Evolutionary conservation across 2,888 invertebrate species (phyloP).

Genomic region (Melikaiella ostensackeni): DNA sequence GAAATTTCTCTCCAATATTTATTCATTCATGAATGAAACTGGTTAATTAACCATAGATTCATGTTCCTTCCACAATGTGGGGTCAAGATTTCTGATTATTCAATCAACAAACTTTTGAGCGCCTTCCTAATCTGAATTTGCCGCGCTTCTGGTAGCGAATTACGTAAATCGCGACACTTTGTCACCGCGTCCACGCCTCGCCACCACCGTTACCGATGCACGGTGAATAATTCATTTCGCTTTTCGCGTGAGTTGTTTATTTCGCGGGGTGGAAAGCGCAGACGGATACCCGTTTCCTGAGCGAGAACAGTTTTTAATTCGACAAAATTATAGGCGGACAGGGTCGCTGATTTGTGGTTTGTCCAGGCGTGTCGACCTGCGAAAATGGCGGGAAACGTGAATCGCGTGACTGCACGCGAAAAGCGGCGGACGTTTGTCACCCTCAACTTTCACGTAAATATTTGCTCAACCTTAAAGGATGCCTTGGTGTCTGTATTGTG

Average conservation of each 20-base stretch:
- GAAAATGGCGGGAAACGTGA: slow-evolving; percentile 13
- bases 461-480: slow-evolving; percentile 1
- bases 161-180: slow-evolving; percentile 52
- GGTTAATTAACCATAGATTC: neutral
- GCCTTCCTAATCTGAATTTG: neutral
- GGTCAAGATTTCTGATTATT: neutral
- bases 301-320: slow-evolving; percentile 33
- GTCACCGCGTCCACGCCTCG: slow-evolving; percentile 54
- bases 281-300: slow-evolving; percentile 26
- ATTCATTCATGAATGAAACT: neutral
- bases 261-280: slow-evolving; percentile 47
- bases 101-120: neutral
- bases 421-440: slow-evolving; percentile 5
- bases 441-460: slow-evolving; percentile 9
- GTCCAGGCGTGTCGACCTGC: neutral
- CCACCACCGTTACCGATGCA: slow-evolving; percentile 42
- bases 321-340: slow-evolving; percentile 33
- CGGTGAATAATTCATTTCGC: slow-evolving; percentile 62
- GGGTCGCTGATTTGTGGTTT: slow-evolving; percentile 37
- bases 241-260: slow-evolving; percentile 59
- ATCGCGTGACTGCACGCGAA: slow-evolving; percentile 5
- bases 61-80: neutral
- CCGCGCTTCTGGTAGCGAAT: neutral
- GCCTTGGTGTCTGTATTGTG: neutral
- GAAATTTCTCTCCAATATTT: neutral